Evolutionary conservation across 2,888 invertebrate genomes (phyloP).

Genomic region (Cecidostiba fungosa): DNA sequence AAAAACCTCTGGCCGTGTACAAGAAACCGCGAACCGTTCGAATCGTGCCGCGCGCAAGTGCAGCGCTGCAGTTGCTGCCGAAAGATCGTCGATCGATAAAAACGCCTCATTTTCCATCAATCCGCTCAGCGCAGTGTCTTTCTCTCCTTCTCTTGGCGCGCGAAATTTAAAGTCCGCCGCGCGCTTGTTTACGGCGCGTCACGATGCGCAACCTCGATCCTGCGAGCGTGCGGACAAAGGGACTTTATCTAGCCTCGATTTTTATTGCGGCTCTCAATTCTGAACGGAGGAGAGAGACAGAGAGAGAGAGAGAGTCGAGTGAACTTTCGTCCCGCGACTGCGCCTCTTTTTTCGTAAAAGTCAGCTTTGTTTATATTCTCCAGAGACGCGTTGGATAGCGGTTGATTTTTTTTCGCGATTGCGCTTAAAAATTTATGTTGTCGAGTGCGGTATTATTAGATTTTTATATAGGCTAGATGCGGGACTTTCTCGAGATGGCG

Average conservation of each 20-base stretch:
- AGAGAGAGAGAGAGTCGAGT: constrained; percentile 8
- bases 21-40: not conserved
- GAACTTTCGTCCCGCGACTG: constrained; percentile 27
- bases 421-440: not conserved
- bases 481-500: constrained; percentile 34
- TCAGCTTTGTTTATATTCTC: constrained; percentile 16
- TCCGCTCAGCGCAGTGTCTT: not conserved
- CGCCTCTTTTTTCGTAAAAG: not conserved
- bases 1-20: not conserved
- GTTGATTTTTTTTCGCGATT: not conserved
- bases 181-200: constrained; percentile 48
- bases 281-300: not conserved
- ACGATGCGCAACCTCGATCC: constrained; percentile 40
- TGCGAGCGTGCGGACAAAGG: constrained; percentile 46
- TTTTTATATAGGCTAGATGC: constrained; percentile 25
- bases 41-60: not conserved
- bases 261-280: constrained; percentile 52
- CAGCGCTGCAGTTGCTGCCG: not conserved
- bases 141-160: constrained; percentile 13
- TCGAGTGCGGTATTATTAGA: not conserved
- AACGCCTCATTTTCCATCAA: constrained; percentile 43
- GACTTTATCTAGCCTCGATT: constrained; percentile 59
- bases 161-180: constrained; percentile 54
- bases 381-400: not conserved
- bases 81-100: constrained; percentile 54